These are phyloP conservation scores for Holothuria scabra DNA, from an alignment of 53 echinoderm and acorn worm species.

Conservation along the genomic window DNA sequence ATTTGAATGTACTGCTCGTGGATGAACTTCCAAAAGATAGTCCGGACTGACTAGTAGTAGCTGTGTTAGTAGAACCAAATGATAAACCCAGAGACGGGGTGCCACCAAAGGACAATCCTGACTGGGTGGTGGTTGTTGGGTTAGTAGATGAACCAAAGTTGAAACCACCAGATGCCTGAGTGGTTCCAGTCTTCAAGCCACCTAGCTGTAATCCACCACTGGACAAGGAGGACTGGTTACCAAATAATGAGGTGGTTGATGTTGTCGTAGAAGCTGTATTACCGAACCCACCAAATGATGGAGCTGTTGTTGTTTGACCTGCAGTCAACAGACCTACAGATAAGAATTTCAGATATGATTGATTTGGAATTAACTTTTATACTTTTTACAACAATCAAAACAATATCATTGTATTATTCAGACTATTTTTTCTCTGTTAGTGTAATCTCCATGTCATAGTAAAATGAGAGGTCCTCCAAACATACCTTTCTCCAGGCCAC, in stretches of 20 bases:
- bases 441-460: too few species aligned
- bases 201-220: slow-evolving; percentile 27
- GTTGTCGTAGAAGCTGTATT: background rate
- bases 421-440: too few species aligned
- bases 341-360: background rate
- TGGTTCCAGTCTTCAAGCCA: slow-evolving; percentile 27
- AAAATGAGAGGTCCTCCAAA: too few species aligned
- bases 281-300: slow-evolving; percentile 17
- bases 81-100: background rate
- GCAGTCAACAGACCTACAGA: background rate
- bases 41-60: slow-evolving; percentile 3
- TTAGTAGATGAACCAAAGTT: slow-evolving; percentile 28
- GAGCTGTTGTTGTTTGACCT: background rate
- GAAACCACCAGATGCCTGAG: slow-evolving; percentile 20
- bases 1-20: background rate
- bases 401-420: too few species aligned
- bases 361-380: too few species aligned
- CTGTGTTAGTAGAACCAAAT: slow-evolving; percentile 6
- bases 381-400: too few species aligned
- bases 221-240: background rate
- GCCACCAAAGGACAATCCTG: slow-evolving; percentile 17
- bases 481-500: too few species aligned
- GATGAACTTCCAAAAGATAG: background rate
- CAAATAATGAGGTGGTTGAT: slow-evolving; percentile 2
- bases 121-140: slow-evolving; percentile 25